phyloP scores from a whole-genome alignment of 2,113 vertebrate genomes.

The Ptilonorhynchus violaceus region DNA sequence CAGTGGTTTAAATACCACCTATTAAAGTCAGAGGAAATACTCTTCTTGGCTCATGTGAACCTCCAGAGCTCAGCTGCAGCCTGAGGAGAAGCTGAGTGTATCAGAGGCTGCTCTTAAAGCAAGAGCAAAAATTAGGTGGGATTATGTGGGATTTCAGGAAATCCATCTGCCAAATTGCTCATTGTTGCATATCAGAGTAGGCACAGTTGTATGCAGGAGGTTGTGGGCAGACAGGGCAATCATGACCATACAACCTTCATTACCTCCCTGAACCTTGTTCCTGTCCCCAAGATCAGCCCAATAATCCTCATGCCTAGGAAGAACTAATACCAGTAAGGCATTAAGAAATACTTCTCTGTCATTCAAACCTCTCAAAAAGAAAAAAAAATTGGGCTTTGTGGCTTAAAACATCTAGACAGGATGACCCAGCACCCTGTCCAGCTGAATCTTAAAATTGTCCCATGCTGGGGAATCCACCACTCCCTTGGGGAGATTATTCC shows the following conservation, averaged over 20 bases:
- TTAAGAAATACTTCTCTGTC: not conserved
- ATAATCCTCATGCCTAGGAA: not conserved
- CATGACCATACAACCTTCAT: not conserved
- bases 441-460: not conserved
- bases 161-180: not conserved
- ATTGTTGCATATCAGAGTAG: not conserved
- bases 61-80: not conserved
- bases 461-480: rapidly evolving
- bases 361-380: not conserved
- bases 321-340: not conserved
- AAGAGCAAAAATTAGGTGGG: not conserved
- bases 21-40: not conserved
- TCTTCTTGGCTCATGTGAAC: not conserved
- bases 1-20: not conserved
- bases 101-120: not conserved
- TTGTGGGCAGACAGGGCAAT: rapidly evolving
- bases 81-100: not conserved
- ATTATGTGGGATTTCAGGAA: not conserved
- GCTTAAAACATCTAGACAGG: not conserved
- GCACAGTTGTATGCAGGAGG: not conserved
- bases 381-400: not conserved
- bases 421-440: not conserved
- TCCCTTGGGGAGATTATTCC: not conserved
- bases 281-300: not conserved
- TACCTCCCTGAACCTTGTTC: not conserved